phyloP scores from a whole-genome alignment of 1,140 invertebrate species.

The Streblospio benedicti region DNA sequence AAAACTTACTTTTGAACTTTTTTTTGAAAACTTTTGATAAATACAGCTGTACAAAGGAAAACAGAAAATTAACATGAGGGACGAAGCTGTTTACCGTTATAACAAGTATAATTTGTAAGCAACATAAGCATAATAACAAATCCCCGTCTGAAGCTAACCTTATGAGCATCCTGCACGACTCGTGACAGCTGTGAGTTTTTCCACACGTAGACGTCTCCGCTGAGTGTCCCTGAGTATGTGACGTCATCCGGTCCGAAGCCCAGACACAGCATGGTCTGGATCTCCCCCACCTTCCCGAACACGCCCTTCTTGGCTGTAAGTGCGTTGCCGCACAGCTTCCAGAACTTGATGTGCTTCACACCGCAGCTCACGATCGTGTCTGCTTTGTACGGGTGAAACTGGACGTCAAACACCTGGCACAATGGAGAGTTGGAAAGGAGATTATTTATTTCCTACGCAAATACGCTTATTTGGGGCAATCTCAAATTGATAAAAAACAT shows the following conservation, averaged over 20 bases:
- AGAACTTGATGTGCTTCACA: constrained; percentile 48
- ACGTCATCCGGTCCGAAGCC: constrained; percentile 34
- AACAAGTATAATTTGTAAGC: no score
- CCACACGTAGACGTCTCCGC: constrained; percentile 47
- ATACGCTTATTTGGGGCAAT: neutral
- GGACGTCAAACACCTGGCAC: constrained; percentile 45
- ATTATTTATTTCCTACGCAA: neutral
- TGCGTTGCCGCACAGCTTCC: constrained; percentile 46
- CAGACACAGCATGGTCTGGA: constrained; percentile 44
- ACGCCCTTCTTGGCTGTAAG: constrained; percentile 43
- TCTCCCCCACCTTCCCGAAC: constrained; percentile 46
- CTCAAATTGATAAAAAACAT: no score
- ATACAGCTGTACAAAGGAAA: no score
- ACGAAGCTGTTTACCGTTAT: no score
- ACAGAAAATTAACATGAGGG: no score
- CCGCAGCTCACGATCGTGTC: constrained; percentile 45
- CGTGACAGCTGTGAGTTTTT: constrained; percentile 34
- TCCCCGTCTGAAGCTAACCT: no score
- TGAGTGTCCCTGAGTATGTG: constrained; percentile 42
- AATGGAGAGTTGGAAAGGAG: neutral
- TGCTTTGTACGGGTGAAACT: constrained; percentile 37
- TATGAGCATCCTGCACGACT: constrained; percentile 37
- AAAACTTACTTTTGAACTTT: no score
- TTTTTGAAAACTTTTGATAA: no score
- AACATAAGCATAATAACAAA: no score